Evolutionary conservation across 2,888 invertebrate species (phyloP).

Genomic region (Leptopilina syphax): DNA sequence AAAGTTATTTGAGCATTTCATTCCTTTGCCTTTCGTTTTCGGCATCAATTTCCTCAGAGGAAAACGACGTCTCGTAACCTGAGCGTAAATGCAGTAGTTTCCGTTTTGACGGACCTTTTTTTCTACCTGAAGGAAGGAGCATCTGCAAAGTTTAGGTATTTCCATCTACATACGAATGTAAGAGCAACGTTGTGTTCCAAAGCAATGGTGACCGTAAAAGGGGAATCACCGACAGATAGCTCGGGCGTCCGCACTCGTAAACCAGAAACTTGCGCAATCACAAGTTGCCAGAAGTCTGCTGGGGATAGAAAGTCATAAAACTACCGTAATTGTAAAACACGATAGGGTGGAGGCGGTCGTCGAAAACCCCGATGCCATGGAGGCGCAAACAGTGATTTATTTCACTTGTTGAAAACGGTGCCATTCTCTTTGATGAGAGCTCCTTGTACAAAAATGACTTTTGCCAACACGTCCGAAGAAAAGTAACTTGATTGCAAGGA

Average conservation of each 20-base stretch:
- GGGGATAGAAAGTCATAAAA: conserved; percentile 72
- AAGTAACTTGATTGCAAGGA: background rate
- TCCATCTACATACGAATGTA: conserved; percentile 42
- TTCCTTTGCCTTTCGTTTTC: background rate
- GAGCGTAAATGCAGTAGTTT: conserved; percentile 5
- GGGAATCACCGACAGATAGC: conserved; percentile 66
- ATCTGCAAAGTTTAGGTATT: conserved; percentile 42
- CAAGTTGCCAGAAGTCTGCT: conserved; percentile 71
- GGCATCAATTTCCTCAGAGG: background rate
- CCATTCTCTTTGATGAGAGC: conserved; percentile 43
- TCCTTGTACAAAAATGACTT: conserved; percentile 31
- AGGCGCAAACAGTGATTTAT: conserved; percentile 60
- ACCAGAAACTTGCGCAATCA: conserved; percentile 74
- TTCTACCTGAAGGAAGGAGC: conserved; percentile 11
- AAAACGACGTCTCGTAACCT: conserved; percentile 14
- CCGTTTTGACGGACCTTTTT: background rate
- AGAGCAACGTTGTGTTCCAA: conserved; percentile 22
- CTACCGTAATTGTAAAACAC: conserved; percentile 73
- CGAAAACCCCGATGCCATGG: conserved; percentile 49
- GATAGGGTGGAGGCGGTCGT: conserved; percentile 59
- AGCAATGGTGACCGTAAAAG: conserved; percentile 56
- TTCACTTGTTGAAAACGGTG: conserved; percentile 66
- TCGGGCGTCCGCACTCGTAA: conserved; percentile 68
- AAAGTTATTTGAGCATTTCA: background rate
- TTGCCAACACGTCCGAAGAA: background rate